These are phyloP conservation scores for Puffinus mauretanicus DNA, from an alignment of 2,113 vertebrate species.

Conservation along the genomic window DNA sequence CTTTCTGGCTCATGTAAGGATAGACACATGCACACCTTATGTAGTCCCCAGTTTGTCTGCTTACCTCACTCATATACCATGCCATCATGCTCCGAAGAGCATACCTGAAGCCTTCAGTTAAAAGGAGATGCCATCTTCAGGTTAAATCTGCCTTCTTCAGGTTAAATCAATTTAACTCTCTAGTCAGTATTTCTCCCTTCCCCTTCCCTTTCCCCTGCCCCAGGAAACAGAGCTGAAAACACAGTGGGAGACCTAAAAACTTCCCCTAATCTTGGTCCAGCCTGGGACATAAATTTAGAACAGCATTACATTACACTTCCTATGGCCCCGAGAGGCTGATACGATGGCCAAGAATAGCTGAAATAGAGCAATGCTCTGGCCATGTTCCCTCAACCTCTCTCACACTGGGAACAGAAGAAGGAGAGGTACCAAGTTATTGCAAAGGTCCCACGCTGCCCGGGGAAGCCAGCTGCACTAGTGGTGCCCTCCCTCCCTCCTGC, in stretches of 20 bases:
- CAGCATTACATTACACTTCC: not conserved
- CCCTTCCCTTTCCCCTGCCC: not conserved
- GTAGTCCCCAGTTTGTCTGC: not conserved
- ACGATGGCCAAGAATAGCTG: not conserved
- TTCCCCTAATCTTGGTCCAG: not conserved
- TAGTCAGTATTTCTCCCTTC: not conserved
- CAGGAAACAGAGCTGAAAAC: constrained; percentile 1
- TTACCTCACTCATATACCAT: not conserved
- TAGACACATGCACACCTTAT: not conserved
- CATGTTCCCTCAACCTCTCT: not conserved
- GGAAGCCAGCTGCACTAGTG: not conserved
- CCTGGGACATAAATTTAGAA: constrained; percentile 22
- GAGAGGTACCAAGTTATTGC: not conserved
- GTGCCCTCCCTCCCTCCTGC: not conserved
- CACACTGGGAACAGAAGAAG: not conserved
- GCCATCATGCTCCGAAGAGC: not conserved
- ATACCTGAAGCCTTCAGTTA: not conserved
- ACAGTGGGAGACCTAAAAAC: not conserved
- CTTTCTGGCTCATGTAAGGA: not conserved
- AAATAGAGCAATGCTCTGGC: not conserved
- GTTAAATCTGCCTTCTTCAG: not conserved
- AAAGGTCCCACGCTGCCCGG: not conserved
- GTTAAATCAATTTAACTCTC: not conserved
- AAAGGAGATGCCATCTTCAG: not conserved
- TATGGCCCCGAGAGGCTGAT: not conserved